Base-by-base conservation (phyloP, 2,888 invertebrate species). In the Dolichomitus sp. region DNA sequence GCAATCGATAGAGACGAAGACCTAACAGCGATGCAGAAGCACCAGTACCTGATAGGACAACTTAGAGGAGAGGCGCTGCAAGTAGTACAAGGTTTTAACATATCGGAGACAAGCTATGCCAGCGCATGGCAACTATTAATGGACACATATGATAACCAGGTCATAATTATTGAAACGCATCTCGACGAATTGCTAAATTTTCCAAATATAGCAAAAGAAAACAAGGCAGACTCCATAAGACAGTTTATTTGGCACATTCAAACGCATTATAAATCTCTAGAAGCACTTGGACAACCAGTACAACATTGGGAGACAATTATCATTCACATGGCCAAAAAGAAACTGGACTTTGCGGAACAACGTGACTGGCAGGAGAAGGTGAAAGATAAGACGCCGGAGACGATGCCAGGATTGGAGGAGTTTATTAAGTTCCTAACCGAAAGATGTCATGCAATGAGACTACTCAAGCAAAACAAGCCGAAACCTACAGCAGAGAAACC, bases 111-210 rank as follows among this genome's bases (percentile, higher is more conserved):
- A 12, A 83, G 73, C 66, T 80, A 83, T 27, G 59, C 48, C 7
- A 27, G 73, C 17, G 85, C 81, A 48, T 81, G 79, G 81, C 33
- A 63, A 14, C 52, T 83, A 2, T 42, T 83, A 3, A 73, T 81
- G 48, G 66, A 75, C 6, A 79, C 75, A 11, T 88, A 87, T 66
- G 84, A 88, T 3, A 37, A 37, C 37, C 6, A 45, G 45, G 45
- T 45, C 65, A 48, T 73, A 33, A 73, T 73, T n/a, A 79, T 73
- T 37, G 27, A 79, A 14, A 79, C 63, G 19, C 79, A 79, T 40
- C 37, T 79, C 4, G 72, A 73, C n/a, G 33, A 79, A 63, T 52
- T 72, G n/a, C 42, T 79, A n/a, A n/a, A 79, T 14, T 73, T 79
- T 52, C 79, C 79, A 14, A 14, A 14, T 2, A 79, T 79, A 5